A percentile compares a stretch with the other conserved stretches of the same genome.
Conservation (phyloP, 2,888 invertebrate genomes). For the Meteorus cinctellus region DNA sequence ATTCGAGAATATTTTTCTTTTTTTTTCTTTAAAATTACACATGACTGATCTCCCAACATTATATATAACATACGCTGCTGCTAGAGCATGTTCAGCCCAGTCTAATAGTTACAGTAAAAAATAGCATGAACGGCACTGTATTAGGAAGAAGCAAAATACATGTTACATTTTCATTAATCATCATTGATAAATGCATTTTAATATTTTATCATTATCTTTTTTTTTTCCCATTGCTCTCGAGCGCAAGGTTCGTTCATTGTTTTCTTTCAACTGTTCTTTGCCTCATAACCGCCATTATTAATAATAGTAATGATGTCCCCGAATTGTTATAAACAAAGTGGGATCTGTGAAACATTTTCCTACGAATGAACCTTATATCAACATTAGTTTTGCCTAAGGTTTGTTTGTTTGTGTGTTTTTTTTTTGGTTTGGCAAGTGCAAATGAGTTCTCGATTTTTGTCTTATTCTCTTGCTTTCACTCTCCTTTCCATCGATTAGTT, state of each 20-base stretch:
- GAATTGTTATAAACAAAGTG: constrained; percentile 28
- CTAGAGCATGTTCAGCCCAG: constrained; percentile 53
- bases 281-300: neutral
- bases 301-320: constrained; percentile 9
- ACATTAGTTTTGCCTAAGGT: constrained; percentile 37
- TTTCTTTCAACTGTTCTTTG: constrained; percentile 21
- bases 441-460: constrained; percentile 6
- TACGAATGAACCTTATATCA: constrained; percentile 25
- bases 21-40: constrained; percentile 45
- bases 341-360: constrained; percentile 28
- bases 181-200: constrained; percentile 70
- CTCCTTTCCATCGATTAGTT: constrained; percentile 23
- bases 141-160: constrained; percentile 74
- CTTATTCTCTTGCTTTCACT: neutral
- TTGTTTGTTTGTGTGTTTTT: neutral
- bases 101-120: constrained; percentile 69
- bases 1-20: constrained; percentile 51
- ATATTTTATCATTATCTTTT: constrained; percentile 54
- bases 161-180: constrained; percentile 69
- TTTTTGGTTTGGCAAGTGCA: neutral
- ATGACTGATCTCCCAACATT: constrained; percentile 58
- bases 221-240: constrained; percentile 58
- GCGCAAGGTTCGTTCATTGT: constrained; percentile 40
- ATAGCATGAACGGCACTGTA: constrained; percentile 74
- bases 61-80: constrained; percentile 55